A percentile compares a stretch with the other conserved stretches of the same genome.
phyloP scores from a whole-genome alignment of 2,888 invertebrate genomes.

The Patella depressa region DNA sequence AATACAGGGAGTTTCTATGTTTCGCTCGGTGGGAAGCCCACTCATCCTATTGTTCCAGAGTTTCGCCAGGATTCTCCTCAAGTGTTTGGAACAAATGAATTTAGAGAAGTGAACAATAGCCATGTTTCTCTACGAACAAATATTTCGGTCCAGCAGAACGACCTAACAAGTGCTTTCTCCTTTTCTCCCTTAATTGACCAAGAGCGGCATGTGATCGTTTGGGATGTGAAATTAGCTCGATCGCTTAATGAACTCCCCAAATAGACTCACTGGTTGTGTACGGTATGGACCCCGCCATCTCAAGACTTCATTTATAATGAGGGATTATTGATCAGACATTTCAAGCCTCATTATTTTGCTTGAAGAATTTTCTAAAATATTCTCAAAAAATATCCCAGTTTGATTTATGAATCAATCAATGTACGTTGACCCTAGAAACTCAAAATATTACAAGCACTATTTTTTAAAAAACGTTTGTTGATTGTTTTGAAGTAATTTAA shows the following conservation, averaged over 20 bases:
- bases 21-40: background rate
- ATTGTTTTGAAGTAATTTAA: too few relatives aligned
- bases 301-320: too few relatives aligned
- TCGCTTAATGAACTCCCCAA: constrained; percentile 4
- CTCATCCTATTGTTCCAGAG: background rate
- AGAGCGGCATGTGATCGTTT: background rate
- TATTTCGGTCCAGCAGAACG: constrained; percentile 1
- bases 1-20: constrained; percentile 4
- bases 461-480: too few relatives aligned
- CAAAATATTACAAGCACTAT: too few relatives aligned
- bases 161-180: constrained; percentile 9
- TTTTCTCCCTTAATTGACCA: constrained; percentile 10
- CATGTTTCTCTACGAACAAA: constrained; percentile 13
- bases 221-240: constrained; percentile 5
- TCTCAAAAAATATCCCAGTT: too few relatives aligned
- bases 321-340: too few relatives aligned
- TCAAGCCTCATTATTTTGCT: too few relatives aligned
- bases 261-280: background rate
- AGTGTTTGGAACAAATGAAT: constrained; percentile 10
- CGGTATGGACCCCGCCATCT: too few relatives aligned
- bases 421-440: too few relatives aligned
- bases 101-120: background rate
- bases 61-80: constrained; percentile 8
- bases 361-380: too few relatives aligned
- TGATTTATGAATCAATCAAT: too few relatives aligned